Conservation (phyloP, 2,888 invertebrate species). For the Hemaris fuciformis region DNA sequence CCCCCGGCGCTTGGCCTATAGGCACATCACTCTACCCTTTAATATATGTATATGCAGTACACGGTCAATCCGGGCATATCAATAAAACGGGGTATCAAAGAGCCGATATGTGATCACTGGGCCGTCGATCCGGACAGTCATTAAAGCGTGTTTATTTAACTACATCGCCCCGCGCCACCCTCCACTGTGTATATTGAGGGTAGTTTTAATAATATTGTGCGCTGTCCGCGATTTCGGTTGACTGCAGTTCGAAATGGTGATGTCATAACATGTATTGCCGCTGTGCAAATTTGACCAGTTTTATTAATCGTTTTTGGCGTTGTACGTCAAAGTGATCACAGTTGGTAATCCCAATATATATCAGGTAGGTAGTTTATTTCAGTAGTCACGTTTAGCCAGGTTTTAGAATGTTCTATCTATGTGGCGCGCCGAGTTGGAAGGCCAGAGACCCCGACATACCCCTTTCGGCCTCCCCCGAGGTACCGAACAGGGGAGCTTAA, state of each 20-base stretch:
- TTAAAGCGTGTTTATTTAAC: conserved; percentile 57
- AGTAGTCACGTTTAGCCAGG: no score
- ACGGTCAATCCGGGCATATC: neutral
- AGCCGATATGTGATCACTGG: neutral
- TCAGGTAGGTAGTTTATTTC: no score
- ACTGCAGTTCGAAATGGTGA: neutral
- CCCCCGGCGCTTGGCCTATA: no score
- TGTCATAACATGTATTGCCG: neutral
- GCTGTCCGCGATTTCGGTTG: conserved; percentile 1
- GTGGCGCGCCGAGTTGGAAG: no score
- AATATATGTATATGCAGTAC: neutral
- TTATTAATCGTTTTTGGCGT: no score
- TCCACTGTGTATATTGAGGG: conserved; percentile 28
- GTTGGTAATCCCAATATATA: no score
- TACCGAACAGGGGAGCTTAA: no score
- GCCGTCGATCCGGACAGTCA: conserved; percentile 46
- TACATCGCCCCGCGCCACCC: conserved; percentile 25
- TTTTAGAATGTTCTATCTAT: no score
- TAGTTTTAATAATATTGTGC: conserved; percentile 34
- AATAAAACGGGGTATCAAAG: conserved; percentile 9
- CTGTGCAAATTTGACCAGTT: neutral
- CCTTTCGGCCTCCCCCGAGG: no score
- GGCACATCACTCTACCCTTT: neutral
- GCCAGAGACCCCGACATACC: no score
- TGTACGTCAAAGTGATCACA: no score